phyloP scores from a whole-genome alignment of 1,140 invertebrate genomes.

The Epicauta chinensis region DNA sequence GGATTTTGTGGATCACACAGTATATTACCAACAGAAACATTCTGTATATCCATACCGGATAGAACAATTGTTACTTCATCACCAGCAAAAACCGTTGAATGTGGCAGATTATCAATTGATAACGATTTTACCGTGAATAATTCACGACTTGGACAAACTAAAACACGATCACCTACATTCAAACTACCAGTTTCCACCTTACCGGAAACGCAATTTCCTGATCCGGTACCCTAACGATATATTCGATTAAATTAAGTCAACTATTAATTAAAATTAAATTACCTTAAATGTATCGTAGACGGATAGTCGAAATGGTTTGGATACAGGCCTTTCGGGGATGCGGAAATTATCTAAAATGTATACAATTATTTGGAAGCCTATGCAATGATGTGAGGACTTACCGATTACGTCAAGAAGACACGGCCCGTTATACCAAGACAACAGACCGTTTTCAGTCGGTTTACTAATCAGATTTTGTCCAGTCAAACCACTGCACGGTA shows the following conservation, averaged over 20 bases:
- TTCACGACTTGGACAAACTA: conserved; percentile 83
- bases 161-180: conserved; percentile 76
- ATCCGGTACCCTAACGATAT: conserved; percentile 69
- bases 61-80: conserved; percentile 84
- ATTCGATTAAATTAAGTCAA: conserved; percentile 9
- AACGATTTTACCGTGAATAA: conserved; percentile 67
- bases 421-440: conserved; percentile 82
- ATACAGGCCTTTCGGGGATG: conserved; percentile 74
- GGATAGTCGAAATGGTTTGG: conserved; percentile 86
- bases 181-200: conserved; percentile 87
- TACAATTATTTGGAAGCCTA: neutral
- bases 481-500: conserved; percentile 92
- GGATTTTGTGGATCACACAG: conserved; percentile 76
- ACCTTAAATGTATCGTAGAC: conserved; percentile 91
- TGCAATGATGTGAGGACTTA: too few relatives aligned
- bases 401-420: conserved; percentile 77
- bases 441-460: conserved; percentile 60
- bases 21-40: conserved; percentile 78
- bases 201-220: conserved; percentile 82
- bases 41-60: conserved; percentile 75
- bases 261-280: conserved; percentile 3
- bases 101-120: conserved; percentile 65
- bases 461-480: conserved; percentile 84
- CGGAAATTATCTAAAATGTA: conserved; percentile 64
- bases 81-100: conserved; percentile 81